Evolutionary conservation across 2,797 vertebrate species (phyloP).

Genomic region (Garrulus glandarius): DNA sequence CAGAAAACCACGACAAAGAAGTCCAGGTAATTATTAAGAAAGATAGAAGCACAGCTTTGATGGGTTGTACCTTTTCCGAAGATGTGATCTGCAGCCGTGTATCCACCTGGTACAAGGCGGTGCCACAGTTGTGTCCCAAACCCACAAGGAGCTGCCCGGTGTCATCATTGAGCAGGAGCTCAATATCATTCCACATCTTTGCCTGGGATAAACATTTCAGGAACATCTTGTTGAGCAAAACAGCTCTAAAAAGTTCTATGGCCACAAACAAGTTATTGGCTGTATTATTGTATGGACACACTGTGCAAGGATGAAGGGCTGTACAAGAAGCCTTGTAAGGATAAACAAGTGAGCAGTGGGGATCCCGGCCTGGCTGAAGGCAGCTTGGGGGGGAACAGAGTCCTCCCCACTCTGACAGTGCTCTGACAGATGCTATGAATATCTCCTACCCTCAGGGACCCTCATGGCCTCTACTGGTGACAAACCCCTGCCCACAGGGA

Average conservation of each 20-base stretch:
- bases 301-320: not conserved
- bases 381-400: not conserved
- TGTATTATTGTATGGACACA: accelerated
- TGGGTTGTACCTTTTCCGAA: slow-evolving; percentile 78
- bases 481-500: not conserved
- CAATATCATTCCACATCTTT: slow-evolving; percentile 89
- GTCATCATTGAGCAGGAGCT: slow-evolving; percentile 89
- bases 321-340: accelerated
- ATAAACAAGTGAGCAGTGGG: not conserved
- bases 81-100: slow-evolving; percentile 85
- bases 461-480: not conserved
- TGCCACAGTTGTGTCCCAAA: slow-evolving; percentile 79
- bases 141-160: slow-evolving; percentile 79
- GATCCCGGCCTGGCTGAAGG: not conserved
- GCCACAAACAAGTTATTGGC: accelerated
- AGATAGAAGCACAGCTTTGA: not conserved
- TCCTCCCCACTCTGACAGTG: not conserved
- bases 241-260: accelerated
- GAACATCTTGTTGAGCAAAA: accelerated
- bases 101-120: slow-evolving; percentile 89
- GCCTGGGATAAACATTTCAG: not conserved
- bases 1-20: not conserved
- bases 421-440: too few species aligned
- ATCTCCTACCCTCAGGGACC: accelerated
- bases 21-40: too few species aligned